Percentiles rank a stretch among this genome's conserved stretches.
Conservation (phyloP, 2,888 invertebrate genomes). For the Athalia rosae region DNA sequence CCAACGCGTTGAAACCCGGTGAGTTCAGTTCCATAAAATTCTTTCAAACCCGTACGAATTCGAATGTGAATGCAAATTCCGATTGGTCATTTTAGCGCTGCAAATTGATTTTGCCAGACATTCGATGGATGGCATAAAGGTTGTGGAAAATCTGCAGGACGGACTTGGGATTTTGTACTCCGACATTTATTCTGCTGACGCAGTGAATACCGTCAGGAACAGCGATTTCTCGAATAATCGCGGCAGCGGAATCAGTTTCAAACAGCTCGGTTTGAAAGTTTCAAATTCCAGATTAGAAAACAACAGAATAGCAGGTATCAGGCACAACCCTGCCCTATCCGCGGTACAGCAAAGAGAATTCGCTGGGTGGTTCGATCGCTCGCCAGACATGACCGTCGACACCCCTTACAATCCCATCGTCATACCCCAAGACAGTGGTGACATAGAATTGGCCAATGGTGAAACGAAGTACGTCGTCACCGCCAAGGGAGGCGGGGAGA, state of each 20-base stretch:
- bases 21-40: constrained; percentile 33
- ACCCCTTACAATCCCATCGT: constrained; percentile 84
- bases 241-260: constrained; percentile 92
- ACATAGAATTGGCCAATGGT: constrained; percentile 81
- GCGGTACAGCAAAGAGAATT: constrained; percentile 91
- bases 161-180: constrained; percentile 96
- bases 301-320: constrained; percentile 91
- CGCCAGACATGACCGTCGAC: constrained; percentile 81
- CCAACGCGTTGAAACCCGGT: constrained; percentile 88
- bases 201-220: constrained; percentile 87
- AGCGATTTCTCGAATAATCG: constrained; percentile 89
- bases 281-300: constrained; percentile 86
- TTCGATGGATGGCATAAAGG: constrained; percentile 86
- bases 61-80: background rate
- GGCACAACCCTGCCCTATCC: constrained; percentile 92
- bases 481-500: constrained; percentile 79
- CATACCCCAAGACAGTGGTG: constrained; percentile 79
- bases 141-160: constrained; percentile 92
- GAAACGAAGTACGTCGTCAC: constrained; percentile 89
- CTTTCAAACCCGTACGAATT: background rate
- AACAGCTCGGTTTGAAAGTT: constrained; percentile 89
- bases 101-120: constrained; percentile 92
- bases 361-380: constrained; percentile 91
- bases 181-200: constrained; percentile 91
- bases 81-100: constrained; percentile 76